A percentile compares a stretch with the other conserved stretches of the same genome.
Evolutionary conservation across 2,888 invertebrate species (phyloP).

Genomic region (Drosophila gaucha): DNA sequence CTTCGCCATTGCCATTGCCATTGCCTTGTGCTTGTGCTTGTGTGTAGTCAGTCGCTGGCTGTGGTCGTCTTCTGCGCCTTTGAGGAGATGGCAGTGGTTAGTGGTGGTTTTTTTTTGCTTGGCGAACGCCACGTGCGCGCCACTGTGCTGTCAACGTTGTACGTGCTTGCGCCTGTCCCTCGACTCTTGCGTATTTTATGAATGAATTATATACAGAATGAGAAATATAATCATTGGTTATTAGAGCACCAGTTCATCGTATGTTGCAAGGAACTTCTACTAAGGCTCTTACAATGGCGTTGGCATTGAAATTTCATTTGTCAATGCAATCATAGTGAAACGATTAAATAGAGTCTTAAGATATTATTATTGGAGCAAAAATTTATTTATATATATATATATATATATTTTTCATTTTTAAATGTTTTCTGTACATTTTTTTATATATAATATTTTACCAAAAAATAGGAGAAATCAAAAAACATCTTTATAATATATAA

Average conservation of each 20-base stretch:
- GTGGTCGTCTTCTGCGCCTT: neutral
- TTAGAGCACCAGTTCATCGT: constrained; percentile 17
- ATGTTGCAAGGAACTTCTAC: neutral
- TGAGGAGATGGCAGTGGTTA: neutral
- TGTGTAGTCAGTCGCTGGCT: neutral
- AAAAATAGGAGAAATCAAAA: no score
- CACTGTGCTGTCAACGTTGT: constrained; percentile 51
- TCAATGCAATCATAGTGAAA: neutral
- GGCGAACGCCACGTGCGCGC: constrained; percentile 58
- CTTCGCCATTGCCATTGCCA: no score
- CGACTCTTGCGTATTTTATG: constrained; percentile 55
- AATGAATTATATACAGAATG: constrained; percentile 61
- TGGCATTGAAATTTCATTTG: neutral
- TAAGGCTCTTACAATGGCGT: neutral
- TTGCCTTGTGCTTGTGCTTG: no score
- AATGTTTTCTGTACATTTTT: no score
- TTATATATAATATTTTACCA: no score
- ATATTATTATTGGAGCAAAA: neutral
- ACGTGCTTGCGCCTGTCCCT: constrained; percentile 47
- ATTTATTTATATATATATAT: neutral
- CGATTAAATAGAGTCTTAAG: neutral
- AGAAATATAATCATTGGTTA: constrained; percentile 47
- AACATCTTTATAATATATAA: no score
- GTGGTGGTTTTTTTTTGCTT: constrained; percentile 14
- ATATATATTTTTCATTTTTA: neutral